Percentiles rank a stretch among this genome's conserved stretches.
phyloP scores from a whole-genome alignment of 2,888 invertebrate species.

The Sphecodes monilicornis region DNA sequence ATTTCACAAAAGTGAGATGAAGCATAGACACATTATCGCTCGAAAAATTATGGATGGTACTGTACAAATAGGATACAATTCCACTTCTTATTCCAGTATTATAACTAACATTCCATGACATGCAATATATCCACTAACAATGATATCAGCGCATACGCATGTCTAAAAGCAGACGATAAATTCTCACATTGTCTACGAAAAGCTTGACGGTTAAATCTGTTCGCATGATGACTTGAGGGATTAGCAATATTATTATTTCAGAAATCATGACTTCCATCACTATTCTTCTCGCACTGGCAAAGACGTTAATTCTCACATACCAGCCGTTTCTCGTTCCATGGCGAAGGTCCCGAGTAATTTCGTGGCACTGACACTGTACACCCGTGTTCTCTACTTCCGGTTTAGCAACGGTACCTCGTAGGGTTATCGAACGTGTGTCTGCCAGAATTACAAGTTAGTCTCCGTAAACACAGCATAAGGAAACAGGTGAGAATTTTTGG shows the following conservation, averaged over 20 bases:
- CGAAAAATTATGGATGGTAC: background rate
- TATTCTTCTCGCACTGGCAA: constrained; percentile 18
- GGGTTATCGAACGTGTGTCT: constrained; percentile 62
- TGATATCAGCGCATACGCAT: background rate
- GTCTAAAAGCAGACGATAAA: background rate
- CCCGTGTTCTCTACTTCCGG: constrained; percentile 66
- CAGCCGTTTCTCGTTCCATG: constrained; percentile 73
- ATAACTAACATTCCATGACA: background rate
- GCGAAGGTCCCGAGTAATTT: constrained; percentile 76
- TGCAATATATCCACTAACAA: background rate
- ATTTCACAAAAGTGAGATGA: background rate
- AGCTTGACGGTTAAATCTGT: background rate
- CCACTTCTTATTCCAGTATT: background rate
- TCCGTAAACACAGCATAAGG: background rate
- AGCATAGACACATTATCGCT: background rate
- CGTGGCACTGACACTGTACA: constrained; percentile 78
- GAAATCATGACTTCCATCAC: constrained; percentile 24
- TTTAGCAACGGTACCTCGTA: constrained; percentile 66
- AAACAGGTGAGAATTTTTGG: constrained; percentile 7
- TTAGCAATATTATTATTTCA: constrained; percentile 4
- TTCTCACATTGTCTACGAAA: background rate
- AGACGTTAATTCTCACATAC: constrained; percentile 73
- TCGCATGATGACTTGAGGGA: background rate
- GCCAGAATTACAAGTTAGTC: constrained; percentile 35
- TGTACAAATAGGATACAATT: background rate